Evolutionary conservation across 2,888 invertebrate genomes (phyloP), one percentile per base, ranked within the genome.

Genomic region (Drosophila greeni): DNA sequence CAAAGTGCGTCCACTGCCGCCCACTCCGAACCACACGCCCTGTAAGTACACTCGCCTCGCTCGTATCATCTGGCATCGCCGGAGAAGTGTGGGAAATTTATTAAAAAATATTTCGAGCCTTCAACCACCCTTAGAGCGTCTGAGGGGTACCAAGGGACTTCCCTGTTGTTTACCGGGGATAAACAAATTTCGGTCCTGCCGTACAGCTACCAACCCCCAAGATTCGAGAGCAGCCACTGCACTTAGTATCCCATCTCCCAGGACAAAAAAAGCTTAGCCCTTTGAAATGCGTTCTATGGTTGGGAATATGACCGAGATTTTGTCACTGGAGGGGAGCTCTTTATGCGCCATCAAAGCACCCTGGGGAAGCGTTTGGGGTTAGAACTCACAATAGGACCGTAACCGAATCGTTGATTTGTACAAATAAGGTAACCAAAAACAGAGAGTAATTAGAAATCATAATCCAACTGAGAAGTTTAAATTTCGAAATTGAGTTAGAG

Each of bases 1-100:
- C 90, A 94, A 95, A 87, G 91, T 92, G 70, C 91, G 95, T 61
- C 95, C 95, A 12, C 90, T 94, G 75, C 94, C 94, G 12, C 91
- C 92, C 56, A 92, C 93, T 33, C 92, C 92, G 31, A 90, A 90
- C 62, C 92, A 92, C 72, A 85, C 87, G 73, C 88, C 89, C 82
- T 87, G 89, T 89, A 87, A 89, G 89, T 88, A 62, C 29, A 54
- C 34, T n/a, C 45, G 12, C 16, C n/a, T 14, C 16, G 5, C n/a
- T 12, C 40, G 58, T 64, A 76, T 37, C 39, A 24, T 11, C 26
- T 9, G 34, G 47, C 45, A 14, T 20, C 29, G 29, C 18, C 45
- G 29, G 18, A 18, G 18, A 47, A 66, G 66, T 58, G 37, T 65
- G 74, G 59, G 60, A 64, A 75, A 66, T 70, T 71, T 82, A 73